Conservation (phyloP, 1,140 invertebrate genomes). For the Drosophila fuyamai region DNA sequence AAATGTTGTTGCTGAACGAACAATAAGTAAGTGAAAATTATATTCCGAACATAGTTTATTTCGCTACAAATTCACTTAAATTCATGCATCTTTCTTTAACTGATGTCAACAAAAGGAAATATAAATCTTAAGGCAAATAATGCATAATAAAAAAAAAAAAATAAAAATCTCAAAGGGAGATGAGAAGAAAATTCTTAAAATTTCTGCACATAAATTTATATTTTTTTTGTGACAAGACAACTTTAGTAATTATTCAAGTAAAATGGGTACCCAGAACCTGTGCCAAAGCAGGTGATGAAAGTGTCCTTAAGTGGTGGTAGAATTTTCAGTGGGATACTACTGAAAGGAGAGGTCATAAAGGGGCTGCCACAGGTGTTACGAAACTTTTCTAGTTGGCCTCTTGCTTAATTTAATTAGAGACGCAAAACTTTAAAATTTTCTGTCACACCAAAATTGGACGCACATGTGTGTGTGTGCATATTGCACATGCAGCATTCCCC, state of each 20-base stretch:
- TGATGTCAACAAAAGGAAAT: no score
- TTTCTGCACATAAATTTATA: conserved; percentile 66
- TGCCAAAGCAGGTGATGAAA: conserved; percentile 58
- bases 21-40: no score
- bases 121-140: neutral
- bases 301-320: conserved; percentile 6
- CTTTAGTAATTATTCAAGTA: conserved; percentile 78
- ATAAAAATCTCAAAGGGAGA: neutral
- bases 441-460: conserved; percentile 28
- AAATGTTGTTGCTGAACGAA: no score
- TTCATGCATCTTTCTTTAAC: no score
- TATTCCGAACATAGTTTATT: no score
- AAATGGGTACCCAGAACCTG: conserved; percentile 1
- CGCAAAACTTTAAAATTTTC: conserved; percentile 56
- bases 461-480: conserved; percentile 7
- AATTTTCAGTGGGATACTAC: conserved; percentile 11
- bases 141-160: neutral
- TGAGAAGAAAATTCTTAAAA: conserved; percentile 12
- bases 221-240: conserved; percentile 43
- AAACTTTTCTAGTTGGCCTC: conserved; percentile 50
- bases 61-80: no score
- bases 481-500: conserved; percentile 10
- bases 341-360: neutral
- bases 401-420: conserved; percentile 71
- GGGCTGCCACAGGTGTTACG: conserved; percentile 46